Percentiles rank a stretch among this genome's conserved stretches.
Conservation (phyloP, 2,797 vertebrate genomes). For the Enoplosus armatus region DNA sequence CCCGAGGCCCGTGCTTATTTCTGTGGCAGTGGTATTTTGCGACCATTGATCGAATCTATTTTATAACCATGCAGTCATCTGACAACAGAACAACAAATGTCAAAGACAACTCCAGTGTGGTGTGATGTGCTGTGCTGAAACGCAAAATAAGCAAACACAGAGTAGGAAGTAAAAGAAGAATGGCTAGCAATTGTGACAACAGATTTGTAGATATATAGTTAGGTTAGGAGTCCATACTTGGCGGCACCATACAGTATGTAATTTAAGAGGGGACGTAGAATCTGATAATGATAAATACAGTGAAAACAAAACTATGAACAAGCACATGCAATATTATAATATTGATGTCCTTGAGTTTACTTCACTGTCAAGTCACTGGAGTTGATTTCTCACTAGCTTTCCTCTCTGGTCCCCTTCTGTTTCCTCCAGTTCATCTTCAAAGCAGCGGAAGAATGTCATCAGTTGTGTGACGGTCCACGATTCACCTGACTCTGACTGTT, state of each 20-base stretch:
- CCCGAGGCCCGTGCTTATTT: background rate
- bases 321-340: background rate
- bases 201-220: background rate
- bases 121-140: background rate
- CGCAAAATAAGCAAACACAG: background rate
- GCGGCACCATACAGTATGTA: background rate
- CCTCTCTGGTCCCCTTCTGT: background rate
- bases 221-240: background rate
- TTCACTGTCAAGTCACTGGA: background rate
- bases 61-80: slow-evolving; percentile 8
- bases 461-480: slow-evolving; percentile 99
- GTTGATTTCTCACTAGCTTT: background rate
- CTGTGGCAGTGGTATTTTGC: slow-evolving; percentile 4
- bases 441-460: slow-evolving; percentile 99
- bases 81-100: slow-evolving; percentile 1
- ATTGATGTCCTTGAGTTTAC: background rate
- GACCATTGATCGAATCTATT: slow-evolving; percentile 2
- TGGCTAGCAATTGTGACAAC: background rate
- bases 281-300: background rate
- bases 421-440: slow-evolving; percentile 91
- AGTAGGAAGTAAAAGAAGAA: background rate
- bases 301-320: background rate
- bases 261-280: background rate
- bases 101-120: background rate
- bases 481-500: slow-evolving; percentile 96